These are phyloP conservation scores for Drosophila percnosoma DNA, from an alignment of 2,888 invertebrate genomes.

Conservation along the genomic window DNA sequence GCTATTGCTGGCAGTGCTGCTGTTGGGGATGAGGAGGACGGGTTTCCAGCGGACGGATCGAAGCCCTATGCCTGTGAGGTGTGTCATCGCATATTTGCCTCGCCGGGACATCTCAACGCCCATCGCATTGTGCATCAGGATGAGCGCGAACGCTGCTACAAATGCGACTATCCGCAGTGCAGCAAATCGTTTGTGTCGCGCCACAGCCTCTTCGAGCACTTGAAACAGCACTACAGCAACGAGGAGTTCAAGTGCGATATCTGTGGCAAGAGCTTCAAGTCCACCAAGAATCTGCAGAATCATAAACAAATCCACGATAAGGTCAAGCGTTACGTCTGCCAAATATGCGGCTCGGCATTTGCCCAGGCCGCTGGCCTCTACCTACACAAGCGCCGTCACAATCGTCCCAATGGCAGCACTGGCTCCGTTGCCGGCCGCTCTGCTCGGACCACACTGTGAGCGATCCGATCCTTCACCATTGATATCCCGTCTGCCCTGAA, in stretches of 20 bases:
- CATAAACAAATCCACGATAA: slow-evolving; percentile 83
- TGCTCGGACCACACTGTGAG: slow-evolving; percentile 62
- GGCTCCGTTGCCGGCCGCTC: slow-evolving; percentile 69
- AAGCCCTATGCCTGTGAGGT: slow-evolving; percentile 73
- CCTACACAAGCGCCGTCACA: slow-evolving; percentile 82
- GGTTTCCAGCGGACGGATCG: slow-evolving; percentile 33
- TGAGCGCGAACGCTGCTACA: slow-evolving; percentile 73
- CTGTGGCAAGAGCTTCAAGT: slow-evolving; percentile 82
- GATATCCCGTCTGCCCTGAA: slow-evolving; percentile 11
- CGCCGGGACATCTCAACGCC: slow-evolving; percentile 67
- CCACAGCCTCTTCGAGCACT: slow-evolving; percentile 74
- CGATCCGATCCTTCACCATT: background rate
- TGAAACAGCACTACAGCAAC: slow-evolving; percentile 78
- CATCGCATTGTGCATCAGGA: slow-evolving; percentile 75
- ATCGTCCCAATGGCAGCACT: slow-evolving; percentile 70
- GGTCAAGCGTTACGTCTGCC: slow-evolving; percentile 82
- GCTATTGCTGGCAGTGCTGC: slow-evolving; percentile 14
- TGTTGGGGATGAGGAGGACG: slow-evolving; percentile 40
- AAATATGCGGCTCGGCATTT: slow-evolving; percentile 83
- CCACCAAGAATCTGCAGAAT: slow-evolving; percentile 82
- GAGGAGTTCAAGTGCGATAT: slow-evolving; percentile 81
- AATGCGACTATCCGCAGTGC: slow-evolving; percentile 80
- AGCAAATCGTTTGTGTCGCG: slow-evolving; percentile 74
- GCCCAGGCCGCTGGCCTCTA: slow-evolving; percentile 83
- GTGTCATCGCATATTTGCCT: slow-evolving; percentile 73